These are phyloP conservation scores for Drosophila pandora DNA, from an alignment of 1,140 invertebrate genomes.

Conservation along the genomic window DNA sequence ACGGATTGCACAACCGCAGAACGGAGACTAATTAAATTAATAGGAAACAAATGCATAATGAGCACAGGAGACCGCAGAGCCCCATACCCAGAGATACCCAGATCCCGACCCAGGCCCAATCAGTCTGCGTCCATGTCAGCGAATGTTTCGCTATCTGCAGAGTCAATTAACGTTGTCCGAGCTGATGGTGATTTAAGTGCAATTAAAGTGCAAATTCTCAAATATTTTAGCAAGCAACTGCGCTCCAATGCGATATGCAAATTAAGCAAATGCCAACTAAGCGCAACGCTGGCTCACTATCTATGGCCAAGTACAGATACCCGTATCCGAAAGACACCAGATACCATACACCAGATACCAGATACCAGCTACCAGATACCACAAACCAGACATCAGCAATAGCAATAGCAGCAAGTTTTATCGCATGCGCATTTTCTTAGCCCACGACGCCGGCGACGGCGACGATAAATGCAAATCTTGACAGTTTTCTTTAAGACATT, in stretches of 20 bases:
- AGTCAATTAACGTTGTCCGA: constrained; percentile 69
- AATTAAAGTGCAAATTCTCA: constrained; percentile 67
- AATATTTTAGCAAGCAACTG: constrained; percentile 43
- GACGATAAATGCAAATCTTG: constrained; percentile 79
- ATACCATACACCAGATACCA: constrained; percentile 48
- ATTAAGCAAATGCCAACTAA: constrained; percentile 74
- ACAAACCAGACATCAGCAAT: constrained; percentile 42
- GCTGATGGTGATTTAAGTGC: constrained; percentile 66
- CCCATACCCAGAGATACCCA: no score
- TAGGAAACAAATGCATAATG: constrained; percentile 67
- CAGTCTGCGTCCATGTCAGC: constrained; percentile 17
- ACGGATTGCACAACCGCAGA: constrained; percentile 61
- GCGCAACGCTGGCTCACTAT: constrained; percentile 23
- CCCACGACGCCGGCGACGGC: constrained; percentile 56
- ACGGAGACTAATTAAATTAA: constrained; percentile 77
- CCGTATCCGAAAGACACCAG: constrained; percentile 50
- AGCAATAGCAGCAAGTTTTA: constrained; percentile 54
- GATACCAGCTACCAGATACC: constrained; percentile 31
- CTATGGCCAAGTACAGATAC: constrained; percentile 34
- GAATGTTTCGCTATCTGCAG: constrained; percentile 30
- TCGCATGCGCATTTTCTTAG: constrained; percentile 73
- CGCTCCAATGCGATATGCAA: constrained; percentile 65
- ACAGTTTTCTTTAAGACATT: constrained; percentile 79
- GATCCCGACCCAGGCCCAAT: constrained; percentile 14
- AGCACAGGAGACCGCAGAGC: constrained; percentile 27